Evolutionary conservation across 2,888 invertebrate genomes (phyloP).

Genomic region (Drosophila picticornis): DNA sequence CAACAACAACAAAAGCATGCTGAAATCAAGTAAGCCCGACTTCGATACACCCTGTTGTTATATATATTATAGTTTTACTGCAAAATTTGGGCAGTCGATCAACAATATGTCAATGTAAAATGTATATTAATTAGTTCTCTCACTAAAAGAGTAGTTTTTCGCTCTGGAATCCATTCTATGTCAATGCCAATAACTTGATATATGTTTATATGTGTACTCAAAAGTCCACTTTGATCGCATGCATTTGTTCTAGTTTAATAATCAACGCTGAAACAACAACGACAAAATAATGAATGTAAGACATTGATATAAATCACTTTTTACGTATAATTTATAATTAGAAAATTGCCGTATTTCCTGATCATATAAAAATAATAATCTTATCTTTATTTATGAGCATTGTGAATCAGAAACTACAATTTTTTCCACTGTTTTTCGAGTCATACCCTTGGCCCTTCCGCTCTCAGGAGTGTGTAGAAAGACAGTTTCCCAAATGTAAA

Average conservation of each 20-base stretch:
- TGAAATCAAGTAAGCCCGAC: background rate
- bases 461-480: background rate
- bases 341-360: background rate
- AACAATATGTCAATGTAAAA: background rate
- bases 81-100: background rate
- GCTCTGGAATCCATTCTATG: background rate
- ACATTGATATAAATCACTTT: background rate
- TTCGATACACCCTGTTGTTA: background rate
- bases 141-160: background rate
- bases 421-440: background rate
- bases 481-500: background rate
- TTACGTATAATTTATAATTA: background rate
- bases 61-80: background rate
- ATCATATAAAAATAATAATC: background rate
- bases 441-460: background rate
- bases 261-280: background rate
- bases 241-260: constrained; percentile 1
- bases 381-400: constrained; percentile 8
- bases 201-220: background rate
- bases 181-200: constrained; percentile 3
- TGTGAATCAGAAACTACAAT: constrained; percentile 9
- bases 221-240: background rate
- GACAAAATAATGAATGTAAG: background rate
- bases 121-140: background rate
- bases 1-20: background rate